Evolutionary conservation across 2,113 vertebrate species (phyloP), one percentile per base, ranked within the genome.

Genomic region (Chrysemys picta): DNA sequence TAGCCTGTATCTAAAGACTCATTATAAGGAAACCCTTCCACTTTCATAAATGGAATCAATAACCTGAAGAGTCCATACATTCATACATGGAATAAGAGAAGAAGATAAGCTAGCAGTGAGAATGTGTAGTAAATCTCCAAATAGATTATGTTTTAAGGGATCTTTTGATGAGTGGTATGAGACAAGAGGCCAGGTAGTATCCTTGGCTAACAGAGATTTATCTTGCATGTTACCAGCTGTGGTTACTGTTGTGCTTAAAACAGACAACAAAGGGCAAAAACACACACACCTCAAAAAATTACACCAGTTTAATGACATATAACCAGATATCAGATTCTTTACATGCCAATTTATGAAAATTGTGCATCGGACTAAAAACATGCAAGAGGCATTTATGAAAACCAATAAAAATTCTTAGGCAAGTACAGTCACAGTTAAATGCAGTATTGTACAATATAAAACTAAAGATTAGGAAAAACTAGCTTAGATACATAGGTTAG

Each of bases 381-480:
- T 80, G 10, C 42, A 84, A 81, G 47, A 95, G 52, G 82, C 42
- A 84, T 91, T 91, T 88, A 80, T 91, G 45, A 3, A 56, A 21
- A 80, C 69, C 72, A 89, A 91, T 85, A 93, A 91, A 79, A 93
- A 57, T 54, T 81, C 24, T 54, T 79, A 89, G 76, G 81, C 42
- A 91, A 35, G 6, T 13, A 90, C 21, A 84, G 85, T 90, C 93
- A 76, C 84, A 80, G 82, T 85, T 95, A 96, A 94, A 94, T 53
- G 81, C 76, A 90, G 50, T 2, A 79, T 4, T 85, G 92, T 22
- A 38, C 91, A 94, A 87, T 82, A 85, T 16, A 91, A 95, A 94
- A 87, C 93, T 91, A 95, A 93, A 85, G 75, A 82, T 84, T 75
- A 93, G 59, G 31, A 91, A 87, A 85, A 95, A 95, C 65, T 89